phyloP scores from a whole-genome alignment of 2,797 vertebrate genomes.

The Nothura maculosa region DNA sequence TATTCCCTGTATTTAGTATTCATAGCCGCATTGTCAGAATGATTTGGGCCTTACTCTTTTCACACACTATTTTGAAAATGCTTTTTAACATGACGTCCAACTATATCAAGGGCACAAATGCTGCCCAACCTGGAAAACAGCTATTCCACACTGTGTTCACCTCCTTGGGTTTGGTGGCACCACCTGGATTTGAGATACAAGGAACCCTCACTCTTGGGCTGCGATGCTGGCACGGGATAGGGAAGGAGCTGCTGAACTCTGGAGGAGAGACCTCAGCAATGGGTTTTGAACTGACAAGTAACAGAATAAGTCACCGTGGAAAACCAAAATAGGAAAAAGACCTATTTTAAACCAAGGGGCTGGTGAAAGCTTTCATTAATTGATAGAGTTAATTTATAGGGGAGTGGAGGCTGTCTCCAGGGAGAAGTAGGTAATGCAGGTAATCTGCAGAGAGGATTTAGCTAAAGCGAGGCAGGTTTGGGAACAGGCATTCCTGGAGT shows the following conservation, averaged over 20 bases:
- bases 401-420: constrained; percentile 39
- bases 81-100: not conserved
- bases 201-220: not conserved
- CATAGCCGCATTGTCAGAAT: not conserved
- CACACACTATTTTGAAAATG: not conserved
- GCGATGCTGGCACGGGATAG: accelerated
- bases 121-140: not conserved
- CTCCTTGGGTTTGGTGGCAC: not conserved
- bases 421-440: constrained; percentile 59
- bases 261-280: not conserved
- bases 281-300: not conserved
- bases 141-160: not conserved
- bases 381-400: constrained; percentile 18
- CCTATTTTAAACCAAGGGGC: not conserved
- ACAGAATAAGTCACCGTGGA: not conserved
- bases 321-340: not conserved
- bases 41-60: not conserved
- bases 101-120: not conserved
- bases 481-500: constrained; percentile 38
- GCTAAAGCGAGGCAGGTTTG: constrained; percentile 49
- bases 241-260: not conserved
- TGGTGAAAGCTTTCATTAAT: constrained; percentile 46
- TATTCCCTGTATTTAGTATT: not conserved
- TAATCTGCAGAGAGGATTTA: constrained; percentile 73
- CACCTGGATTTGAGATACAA: not conserved